Evolutionary conservation across 2,797 vertebrate species (phyloP).

Genomic region (Peromyscus nudipes): DNA sequence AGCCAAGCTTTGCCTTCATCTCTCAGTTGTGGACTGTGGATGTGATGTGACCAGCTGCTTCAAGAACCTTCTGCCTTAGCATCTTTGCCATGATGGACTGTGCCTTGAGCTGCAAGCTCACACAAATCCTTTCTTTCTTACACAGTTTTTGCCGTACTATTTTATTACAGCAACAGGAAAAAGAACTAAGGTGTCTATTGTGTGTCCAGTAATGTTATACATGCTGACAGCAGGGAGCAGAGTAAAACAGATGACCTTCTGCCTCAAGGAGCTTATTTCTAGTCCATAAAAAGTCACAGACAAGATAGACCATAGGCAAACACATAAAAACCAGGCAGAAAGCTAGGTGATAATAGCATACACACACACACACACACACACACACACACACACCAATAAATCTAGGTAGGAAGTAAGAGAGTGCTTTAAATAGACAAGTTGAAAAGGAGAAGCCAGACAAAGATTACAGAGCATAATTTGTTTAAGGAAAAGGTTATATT

Average conservation of each 20-base stretch:
- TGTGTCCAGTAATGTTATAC: neutral
- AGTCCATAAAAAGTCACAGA: neutral
- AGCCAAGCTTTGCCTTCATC: too few relatives aligned
- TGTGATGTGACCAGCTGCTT: neutral
- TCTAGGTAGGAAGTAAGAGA: neutral
- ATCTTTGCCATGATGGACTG: neutral
- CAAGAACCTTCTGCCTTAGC: neutral
- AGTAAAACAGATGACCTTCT: neutral
- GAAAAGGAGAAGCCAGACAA: neutral
- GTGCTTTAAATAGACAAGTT: neutral
- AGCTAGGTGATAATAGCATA: neutral
- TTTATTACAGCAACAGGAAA: neutral
- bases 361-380: neutral
- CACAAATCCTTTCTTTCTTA: neutral
- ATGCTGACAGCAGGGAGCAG: neutral
- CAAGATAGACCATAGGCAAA: conserved; percentile 37
- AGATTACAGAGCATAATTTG: neutral
- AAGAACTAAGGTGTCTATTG: neutral
- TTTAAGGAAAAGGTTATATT: neutral
- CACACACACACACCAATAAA: neutral
- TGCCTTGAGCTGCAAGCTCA: neutral
- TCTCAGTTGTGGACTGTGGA: neutral
- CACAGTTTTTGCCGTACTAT: neutral
- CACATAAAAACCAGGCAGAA: neutral
- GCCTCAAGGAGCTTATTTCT: neutral